phyloP scores from a whole-genome alignment of 2,888 invertebrate species.

The Perizoma flavofasciatum region DNA sequence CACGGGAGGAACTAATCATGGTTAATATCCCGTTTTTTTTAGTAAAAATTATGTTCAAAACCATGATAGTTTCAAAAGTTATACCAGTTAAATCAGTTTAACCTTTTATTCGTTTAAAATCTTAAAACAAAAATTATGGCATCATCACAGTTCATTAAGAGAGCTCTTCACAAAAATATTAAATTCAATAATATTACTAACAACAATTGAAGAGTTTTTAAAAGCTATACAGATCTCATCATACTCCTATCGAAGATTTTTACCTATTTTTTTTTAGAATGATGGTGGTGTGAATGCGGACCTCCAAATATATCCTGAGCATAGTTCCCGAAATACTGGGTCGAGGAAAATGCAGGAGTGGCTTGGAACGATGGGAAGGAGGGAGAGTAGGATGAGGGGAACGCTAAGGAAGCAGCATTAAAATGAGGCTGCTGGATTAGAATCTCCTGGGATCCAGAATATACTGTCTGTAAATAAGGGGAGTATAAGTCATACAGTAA shows the following conservation, averaged over 20 bases:
- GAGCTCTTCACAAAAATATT: conserved; percentile 20
- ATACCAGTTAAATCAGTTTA: too few species aligned
- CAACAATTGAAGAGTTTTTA: background rate
- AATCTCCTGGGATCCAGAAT: conserved; percentile 28
- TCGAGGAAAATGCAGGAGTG: conserved; percentile 15
- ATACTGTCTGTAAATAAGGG: conserved; percentile 19
- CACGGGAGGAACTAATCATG: too few species aligned
- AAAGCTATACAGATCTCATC: background rate
- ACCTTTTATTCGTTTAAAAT: conserved; percentile 2
- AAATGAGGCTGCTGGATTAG: conserved; percentile 28
- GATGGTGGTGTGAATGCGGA: background rate
- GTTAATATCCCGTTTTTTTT: too few species aligned
- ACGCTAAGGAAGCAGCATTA: conserved; percentile 46
- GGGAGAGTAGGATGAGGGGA: conserved; percentile 44
- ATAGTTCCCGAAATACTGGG: conserved; percentile 31
- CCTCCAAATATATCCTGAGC: conserved; percentile 22
- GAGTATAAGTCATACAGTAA: conserved; percentile 14
- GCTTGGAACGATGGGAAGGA: conserved; percentile 18
- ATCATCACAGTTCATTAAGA: conserved; percentile 25
- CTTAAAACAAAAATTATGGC: conserved; percentile 31
- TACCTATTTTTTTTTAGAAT: conserved; percentile 21
- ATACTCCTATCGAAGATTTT: background rate
- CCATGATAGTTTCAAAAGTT: too few species aligned
- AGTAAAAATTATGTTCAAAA: too few species aligned
- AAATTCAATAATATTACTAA: conserved; percentile 36